A percentile compares a stretch with the other conserved stretches of the same genome.
phyloP scores from a whole-genome alignment of 2,113 vertebrate genomes.

The Caracal caracal region DNA sequence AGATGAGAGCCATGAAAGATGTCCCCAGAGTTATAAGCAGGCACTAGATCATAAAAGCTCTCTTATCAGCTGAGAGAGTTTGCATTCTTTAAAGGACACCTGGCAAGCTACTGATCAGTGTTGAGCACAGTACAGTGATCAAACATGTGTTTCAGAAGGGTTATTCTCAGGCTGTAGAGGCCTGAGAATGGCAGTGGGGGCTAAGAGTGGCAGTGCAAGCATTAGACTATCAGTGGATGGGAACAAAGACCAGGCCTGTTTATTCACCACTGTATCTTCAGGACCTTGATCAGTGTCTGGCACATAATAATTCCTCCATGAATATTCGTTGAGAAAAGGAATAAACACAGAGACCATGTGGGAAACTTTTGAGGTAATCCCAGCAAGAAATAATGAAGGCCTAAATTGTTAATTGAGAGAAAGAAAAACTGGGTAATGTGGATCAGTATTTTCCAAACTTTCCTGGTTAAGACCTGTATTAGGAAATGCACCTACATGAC shows the following conservation, averaged over 20 bases:
- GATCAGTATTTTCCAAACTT: neutral
- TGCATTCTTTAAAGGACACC: neutral
- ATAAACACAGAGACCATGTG: neutral
- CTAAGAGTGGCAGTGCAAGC: neutral
- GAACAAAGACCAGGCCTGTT: neutral
- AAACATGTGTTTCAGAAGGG: neutral
- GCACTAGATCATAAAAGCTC: neutral
- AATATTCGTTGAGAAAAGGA: conserved; percentile 24
- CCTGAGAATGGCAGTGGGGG: neutral
- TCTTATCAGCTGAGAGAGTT: neutral
- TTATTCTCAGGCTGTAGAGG: neutral
- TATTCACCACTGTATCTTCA: neutral
- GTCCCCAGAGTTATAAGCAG: neutral
- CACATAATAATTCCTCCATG: neutral
- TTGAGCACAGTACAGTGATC: neutral
- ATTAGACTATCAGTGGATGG: neutral
- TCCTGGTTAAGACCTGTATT: neutral
- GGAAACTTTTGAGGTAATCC: neutral
- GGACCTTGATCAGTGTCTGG: neutral
- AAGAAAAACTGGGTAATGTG: neutral
- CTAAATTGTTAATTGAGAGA: neutral
- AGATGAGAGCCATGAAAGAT: neutral
- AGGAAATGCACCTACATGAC: neutral
- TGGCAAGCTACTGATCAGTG: neutral
- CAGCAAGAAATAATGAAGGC: neutral